Percentiles rank a stretch among this genome's conserved stretches.
These are phyloP conservation scores for Greenwoodochromis staneri DNA, from an alignment of 2,113 vertebrate genomes.

Conservation along the genomic window DNA sequence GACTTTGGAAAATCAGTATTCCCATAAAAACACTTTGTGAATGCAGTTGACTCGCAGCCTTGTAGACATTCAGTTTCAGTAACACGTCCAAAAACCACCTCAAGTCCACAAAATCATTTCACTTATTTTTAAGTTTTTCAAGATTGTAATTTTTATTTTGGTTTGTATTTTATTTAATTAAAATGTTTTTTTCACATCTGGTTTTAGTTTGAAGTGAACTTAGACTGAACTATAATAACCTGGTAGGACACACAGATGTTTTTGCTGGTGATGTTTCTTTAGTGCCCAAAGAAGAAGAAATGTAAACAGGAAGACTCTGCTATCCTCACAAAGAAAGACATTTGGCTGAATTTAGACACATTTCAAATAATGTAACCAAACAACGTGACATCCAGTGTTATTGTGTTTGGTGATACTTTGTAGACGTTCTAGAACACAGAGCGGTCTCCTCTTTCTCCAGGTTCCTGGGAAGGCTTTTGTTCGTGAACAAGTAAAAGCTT, in stretches of 20 bases:
- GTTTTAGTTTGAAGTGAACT: neutral
- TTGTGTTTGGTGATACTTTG: neutral
- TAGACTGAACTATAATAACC: neutral
- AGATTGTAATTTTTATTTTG: neutral
- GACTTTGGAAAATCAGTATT: neutral
- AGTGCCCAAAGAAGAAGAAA: neutral
- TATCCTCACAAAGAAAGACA: neutral
- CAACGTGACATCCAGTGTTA: neutral
- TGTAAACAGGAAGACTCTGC: neutral
- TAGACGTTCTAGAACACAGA: neutral
- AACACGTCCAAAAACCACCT: accelerated
- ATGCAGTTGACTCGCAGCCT: neutral
- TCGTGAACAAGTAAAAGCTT: constrained; percentile 16
- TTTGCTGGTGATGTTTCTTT: neutral
- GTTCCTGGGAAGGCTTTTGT: constrained; percentile 50
- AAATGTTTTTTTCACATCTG: neutral
- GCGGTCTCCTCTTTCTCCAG: constrained; percentile 25
- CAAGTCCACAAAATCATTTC: neutral
- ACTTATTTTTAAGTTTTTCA: neutral
- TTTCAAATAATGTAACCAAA: neutral
- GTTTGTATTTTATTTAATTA: neutral
- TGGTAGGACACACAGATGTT: neutral
- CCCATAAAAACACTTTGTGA: accelerated
- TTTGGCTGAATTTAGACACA: neutral
- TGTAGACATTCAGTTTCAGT: neutral